Evolutionary conservation across 2,888 invertebrate species (phyloP), one percentile per base, ranked within the genome.

Genomic region (Hesperia comma): DNA sequence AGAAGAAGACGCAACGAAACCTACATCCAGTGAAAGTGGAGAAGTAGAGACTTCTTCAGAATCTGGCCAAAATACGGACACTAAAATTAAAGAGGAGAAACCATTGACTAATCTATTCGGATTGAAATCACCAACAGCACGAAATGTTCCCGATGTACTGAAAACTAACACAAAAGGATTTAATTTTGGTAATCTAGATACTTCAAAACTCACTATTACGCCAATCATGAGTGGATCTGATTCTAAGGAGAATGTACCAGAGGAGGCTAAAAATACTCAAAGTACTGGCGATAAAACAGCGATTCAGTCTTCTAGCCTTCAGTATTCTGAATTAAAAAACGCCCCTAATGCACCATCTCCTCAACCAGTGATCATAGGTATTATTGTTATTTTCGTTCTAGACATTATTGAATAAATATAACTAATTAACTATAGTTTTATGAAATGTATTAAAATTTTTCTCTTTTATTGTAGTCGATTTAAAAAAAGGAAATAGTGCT

Each of bases 11-110:
- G 60, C 40, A 26, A 17, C 64, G 8, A 80, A 70, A 63, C 70
- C 77, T 2, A 82, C 83, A 71, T 83, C 86, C n/a, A 81, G 77
- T 56, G 91, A 89, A 81, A 90, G 88, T 6, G 88, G 87, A 0
- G 91, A 91, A 79, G 77, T 79, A 6, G 87, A 87, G 70, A 66
- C 75, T 12, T 1, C 56, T 8, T 19, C 43, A 17, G 49, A 49
- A 12, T 49, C 10, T 12, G 19, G 49, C 32, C 17, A 55, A 57
- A 8, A 8, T 19, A 5, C 70, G 2, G 72, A 70, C 77, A 82
- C 76, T 61, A 72, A 75, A 67, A 60, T 69, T 15, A 79, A 81
- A 66, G 77, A 75, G 67, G 80, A 81, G 5, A 87, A 88, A 79
- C 82, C 84, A 2, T 69, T 84, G 17, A 79, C 83, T 0, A 85